phyloP scores from a whole-genome alignment of 2,888 invertebrate species.

The Epirrhoe tristata region DNA sequence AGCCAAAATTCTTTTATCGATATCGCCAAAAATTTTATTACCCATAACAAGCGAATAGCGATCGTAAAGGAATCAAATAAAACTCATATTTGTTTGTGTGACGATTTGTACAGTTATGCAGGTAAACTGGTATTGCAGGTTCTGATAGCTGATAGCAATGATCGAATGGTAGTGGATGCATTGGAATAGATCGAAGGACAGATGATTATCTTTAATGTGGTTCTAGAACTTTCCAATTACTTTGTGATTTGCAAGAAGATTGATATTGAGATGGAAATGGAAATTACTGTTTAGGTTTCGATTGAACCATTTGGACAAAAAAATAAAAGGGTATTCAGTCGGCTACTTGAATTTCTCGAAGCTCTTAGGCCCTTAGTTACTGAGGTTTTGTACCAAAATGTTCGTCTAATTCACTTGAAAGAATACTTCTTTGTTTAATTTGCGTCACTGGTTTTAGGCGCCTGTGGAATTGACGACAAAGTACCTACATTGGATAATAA shows the following conservation, averaged over 20 bases:
- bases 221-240: conserved; percentile 25
- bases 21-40: conserved; percentile 41
- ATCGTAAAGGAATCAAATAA: conserved; percentile 39
- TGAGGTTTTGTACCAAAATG: too few relatives aligned
- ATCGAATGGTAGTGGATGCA: conserved; percentile 36
- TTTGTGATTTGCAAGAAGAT: conserved; percentile 13
- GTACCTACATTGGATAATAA: conserved; percentile 23
- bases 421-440: background rate
- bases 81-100: conserved; percentile 36
- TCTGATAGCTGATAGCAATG: conserved; percentile 28
- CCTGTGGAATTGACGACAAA: background rate
- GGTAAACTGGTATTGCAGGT: conserved; percentile 43
- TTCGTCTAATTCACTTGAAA: too few relatives aligned
- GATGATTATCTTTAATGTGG: conserved; percentile 26
- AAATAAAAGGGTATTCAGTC: background rate
- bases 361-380: too few relatives aligned
- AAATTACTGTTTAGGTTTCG: background rate
- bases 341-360: too few relatives aligned
- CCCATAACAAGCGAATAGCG: conserved; percentile 40
- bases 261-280: conserved; percentile 9
- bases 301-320: background rate
- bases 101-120: conserved; percentile 37
- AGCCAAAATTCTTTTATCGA: conserved; percentile 32
- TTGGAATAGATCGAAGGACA: conserved; percentile 41
- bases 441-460: background rate